Base-by-base conservation (phyloP, 2,113 vertebrate genomes). In the Illadopsis cleaveri region DNA sequence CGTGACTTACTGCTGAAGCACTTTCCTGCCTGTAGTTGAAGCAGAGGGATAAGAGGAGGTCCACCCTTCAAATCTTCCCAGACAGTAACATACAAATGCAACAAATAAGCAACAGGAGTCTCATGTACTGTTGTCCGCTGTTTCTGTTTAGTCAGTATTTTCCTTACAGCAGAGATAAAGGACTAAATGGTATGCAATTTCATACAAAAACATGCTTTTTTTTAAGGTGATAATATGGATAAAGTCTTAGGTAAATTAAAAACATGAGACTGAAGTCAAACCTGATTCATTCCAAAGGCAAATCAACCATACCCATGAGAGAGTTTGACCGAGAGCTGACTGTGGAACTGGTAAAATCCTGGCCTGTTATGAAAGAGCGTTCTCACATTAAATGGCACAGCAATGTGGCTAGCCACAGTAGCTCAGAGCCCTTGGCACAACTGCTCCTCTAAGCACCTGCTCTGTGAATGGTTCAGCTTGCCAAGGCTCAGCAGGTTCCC, bases 1-100 rank as follows among this genome's bases (percentile, higher is more conserved):
- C 97, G 97, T 98, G 97, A 98, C 97, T 97, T 60, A 42, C 90
- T 51, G 91, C 87, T 92, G 78, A 70, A 90, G 96, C 62, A 17
- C 79, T 96, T 98, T 98, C 98, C 98, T 98, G 97, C 83, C 76
- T 66, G 81, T 45, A 38, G 48, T 25, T 66, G 65, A 89, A 96
- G 88, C 57, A 86, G 27, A 80, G 25, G 94, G 86, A 90, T 93
- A 97, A 96, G 92, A 95, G 70, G 53, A 86, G 76, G 65, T 79
- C 75, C 86, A n/a, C 97, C 95, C 95, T 64, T 62, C 28, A 94
- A 92, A 89, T 88, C 83, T 86, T 68, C 64, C 30, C 94, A 95
- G 88, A 95, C 76, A 75, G 24, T 48, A 73, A 82, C 62, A 92
- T 33, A 89, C 66, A 90, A 91, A 68, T 12, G 40, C 58, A 82